phyloP scores from a whole-genome alignment of 1,140 invertebrate genomes.

The Parapsyche elsis region DNA sequence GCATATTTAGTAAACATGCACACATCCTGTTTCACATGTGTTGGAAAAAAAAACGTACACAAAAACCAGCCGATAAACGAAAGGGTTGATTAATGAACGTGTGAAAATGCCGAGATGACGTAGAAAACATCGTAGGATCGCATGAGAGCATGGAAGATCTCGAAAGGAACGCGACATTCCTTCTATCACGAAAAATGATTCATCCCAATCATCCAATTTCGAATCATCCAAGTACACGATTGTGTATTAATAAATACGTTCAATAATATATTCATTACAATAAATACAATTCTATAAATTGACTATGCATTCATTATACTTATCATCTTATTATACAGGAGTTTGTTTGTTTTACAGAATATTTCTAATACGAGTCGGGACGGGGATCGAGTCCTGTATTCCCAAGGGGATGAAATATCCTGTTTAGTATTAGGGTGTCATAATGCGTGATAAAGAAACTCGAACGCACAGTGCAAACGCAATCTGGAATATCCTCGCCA shows the following conservation, averaged over 20 bases:
- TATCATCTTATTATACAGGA: too few relatives aligned
- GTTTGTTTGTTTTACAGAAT: too few relatives aligned
- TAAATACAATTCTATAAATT: too few relatives aligned
- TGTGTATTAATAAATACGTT: too few relatives aligned
- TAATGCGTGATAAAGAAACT: slow-evolving; percentile 61
- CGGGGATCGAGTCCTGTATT: slow-evolving; percentile 56
- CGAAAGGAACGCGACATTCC: too few relatives aligned
- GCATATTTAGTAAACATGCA: neutral
- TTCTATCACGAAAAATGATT: too few relatives aligned
- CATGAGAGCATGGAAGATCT: slow-evolving; percentile 13
- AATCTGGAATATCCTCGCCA: slow-evolving; percentile 55
- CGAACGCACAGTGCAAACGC: slow-evolving; percentile 59
- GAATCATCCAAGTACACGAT: too few relatives aligned
- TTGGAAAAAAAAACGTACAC: neutral
- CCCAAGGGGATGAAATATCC: slow-evolving; percentile 70
- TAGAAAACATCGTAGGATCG: slow-evolving; percentile 52
- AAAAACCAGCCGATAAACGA: neutral
- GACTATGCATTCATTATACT: too few relatives aligned
- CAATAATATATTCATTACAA: too few relatives aligned
- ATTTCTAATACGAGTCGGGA: too few relatives aligned
- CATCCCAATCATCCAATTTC: too few relatives aligned
- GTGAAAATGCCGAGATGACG: slow-evolving; percentile 55
- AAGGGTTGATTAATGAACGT: slow-evolving; percentile 55
- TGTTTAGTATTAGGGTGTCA: slow-evolving; percentile 65
- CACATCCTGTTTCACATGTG: neutral